Percentiles rank a stretch among this genome's conserved stretches.
phyloP scores from a whole-genome alignment of 2,797 vertebrate species.

The Masticophis lateralis region DNA sequence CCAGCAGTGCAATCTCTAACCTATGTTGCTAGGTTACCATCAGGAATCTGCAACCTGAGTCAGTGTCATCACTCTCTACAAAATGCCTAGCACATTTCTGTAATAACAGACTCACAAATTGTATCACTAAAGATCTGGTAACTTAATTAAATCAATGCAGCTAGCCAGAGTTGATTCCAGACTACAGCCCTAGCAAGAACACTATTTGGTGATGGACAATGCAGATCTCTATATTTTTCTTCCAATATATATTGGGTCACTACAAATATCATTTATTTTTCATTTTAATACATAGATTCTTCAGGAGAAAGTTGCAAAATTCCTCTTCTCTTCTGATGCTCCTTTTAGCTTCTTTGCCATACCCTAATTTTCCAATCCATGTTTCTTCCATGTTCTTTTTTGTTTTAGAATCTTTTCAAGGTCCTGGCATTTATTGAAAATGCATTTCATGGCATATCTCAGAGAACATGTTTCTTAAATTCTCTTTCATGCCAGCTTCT shows the following conservation, averaged over 20 bases:
- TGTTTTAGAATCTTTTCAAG: not conserved
- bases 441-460: not conserved
- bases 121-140: not conserved
- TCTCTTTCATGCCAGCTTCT: not conserved
- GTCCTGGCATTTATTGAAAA: not conserved
- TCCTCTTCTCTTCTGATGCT: not conserved
- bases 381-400: not conserved
- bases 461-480: not conserved
- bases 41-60: not conserved
- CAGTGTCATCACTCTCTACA: constrained; percentile 4
- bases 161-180: not conserved
- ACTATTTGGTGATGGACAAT: not conserved
- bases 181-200: not conserved
- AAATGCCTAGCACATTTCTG: not conserved
- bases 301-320: not conserved
- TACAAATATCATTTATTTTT: not conserved
- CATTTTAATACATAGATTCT: not conserved
- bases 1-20: not conserved
- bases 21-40: constrained; percentile 19
- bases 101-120: not conserved
- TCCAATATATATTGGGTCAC: not conserved
- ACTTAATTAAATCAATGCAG: not conserved
- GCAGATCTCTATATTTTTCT: not conserved
- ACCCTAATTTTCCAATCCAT: not conserved
- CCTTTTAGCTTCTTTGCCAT: not conserved